phyloP scores from a whole-genome alignment of 2,888 invertebrate genomes.

The Hylaea fasciaria region DNA sequence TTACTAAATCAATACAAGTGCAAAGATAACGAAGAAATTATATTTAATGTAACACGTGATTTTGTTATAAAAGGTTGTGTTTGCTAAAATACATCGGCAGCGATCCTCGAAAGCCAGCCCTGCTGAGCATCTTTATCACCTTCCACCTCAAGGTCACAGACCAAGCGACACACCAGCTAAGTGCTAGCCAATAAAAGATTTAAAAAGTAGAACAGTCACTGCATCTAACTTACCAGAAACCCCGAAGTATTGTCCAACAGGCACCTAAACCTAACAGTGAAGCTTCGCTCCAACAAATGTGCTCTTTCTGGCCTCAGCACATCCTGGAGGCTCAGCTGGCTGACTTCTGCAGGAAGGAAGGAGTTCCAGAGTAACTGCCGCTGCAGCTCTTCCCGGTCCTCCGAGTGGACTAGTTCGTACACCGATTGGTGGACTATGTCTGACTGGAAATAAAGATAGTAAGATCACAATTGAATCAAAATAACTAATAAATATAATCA shows the following conservation, averaged over 20 bases:
- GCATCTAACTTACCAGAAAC: slow-evolving; percentile 91
- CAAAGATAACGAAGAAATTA: too few species aligned
- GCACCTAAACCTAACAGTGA: slow-evolving; percentile 99
- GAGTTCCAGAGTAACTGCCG: slow-evolving; percentile 98
- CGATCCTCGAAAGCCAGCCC: too few species aligned
- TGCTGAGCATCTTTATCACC: too few species aligned
- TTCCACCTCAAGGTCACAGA: too few species aligned
- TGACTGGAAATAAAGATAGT: slow-evolving; percentile 89
- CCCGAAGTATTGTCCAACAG: slow-evolving; percentile 99
- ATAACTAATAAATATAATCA: too few species aligned
- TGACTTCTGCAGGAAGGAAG: slow-evolving; percentile 92
- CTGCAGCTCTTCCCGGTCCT: slow-evolving; percentile 98
- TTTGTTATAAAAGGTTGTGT: too few species aligned
- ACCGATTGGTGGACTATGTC: slow-evolving; percentile 99
- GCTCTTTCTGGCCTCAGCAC: slow-evolving; percentile 94
- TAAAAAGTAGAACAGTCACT: neutral
- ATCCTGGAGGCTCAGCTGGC: slow-evolving; percentile 91
- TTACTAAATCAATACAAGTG: too few species aligned
- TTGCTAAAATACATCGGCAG: too few species aligned
- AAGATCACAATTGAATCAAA: neutral
- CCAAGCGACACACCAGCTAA: too few species aligned
- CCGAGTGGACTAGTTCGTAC: slow-evolving; percentile 99
- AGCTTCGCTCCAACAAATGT: slow-evolving; percentile 96
- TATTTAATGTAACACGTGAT: too few species aligned
- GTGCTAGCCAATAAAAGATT: too few species aligned